A percentile compares a stretch with the other conserved stretches of the same genome.
These are phyloP conservation scores for Micropterix aruncella DNA, from an alignment of 2,888 invertebrate species.

Conservation along the genomic window DNA sequence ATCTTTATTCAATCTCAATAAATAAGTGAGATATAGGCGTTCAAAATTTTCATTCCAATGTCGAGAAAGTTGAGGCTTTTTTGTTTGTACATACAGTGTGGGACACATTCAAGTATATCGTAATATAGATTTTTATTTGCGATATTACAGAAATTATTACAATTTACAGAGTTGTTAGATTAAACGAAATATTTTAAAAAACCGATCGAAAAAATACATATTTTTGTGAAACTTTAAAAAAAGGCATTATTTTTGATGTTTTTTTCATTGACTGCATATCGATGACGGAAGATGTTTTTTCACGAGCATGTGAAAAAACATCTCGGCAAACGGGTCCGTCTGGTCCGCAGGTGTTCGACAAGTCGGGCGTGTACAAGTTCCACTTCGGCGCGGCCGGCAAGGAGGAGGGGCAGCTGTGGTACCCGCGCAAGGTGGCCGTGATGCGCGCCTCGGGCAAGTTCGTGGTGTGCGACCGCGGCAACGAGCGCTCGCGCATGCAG, in stretches of 20 bases:
- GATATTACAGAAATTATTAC: no score
- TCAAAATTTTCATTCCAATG: neutral
- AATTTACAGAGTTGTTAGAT: no score
- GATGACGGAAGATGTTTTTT: neutral
- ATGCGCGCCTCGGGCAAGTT: constrained; percentile 78
- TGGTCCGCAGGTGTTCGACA: constrained; percentile 72
- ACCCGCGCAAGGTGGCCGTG: constrained; percentile 90
- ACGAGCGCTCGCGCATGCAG: constrained; percentile 93
- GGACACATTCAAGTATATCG: no score
- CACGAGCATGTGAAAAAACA: neutral
- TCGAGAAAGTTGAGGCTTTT: no score
- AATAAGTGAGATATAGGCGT: no score
- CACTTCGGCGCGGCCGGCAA: constrained; percentile 92
- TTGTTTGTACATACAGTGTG: no score
- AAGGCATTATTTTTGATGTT: no score
- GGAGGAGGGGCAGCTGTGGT: constrained; percentile 95
- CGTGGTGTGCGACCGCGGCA: constrained; percentile 96
- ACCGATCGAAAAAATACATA: neutral
- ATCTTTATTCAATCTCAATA: no score
- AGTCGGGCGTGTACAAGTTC: constrained; percentile 82
- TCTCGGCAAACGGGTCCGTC: neutral
- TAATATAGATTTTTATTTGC: no score
- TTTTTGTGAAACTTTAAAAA: no score
- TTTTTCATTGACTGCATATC: no score
- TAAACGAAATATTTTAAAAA: neutral